phyloP scores from a whole-genome alignment of 2,113 vertebrate genomes.

The Pterocles gutturalis region DNA sequence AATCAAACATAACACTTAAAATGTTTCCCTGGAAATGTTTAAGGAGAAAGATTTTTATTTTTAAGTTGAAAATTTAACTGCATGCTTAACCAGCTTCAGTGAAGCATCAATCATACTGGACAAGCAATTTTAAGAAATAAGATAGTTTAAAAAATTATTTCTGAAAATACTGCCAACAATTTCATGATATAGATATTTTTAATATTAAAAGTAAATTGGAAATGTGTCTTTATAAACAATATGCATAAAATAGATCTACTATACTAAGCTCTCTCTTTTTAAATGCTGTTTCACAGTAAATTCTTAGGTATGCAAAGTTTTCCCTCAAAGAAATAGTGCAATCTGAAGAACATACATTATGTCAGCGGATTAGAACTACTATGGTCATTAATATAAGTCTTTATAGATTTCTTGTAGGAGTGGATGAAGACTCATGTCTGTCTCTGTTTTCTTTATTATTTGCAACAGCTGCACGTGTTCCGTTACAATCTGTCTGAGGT shows the following conservation, averaged over 20 bases:
- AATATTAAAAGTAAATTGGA: conserved; percentile 89
- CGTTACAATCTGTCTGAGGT: conserved; percentile 96
- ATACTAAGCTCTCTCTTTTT: conserved; percentile 78
- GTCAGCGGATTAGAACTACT: conserved; percentile 39
- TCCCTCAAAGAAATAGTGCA: conserved; percentile 83
- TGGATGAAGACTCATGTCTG: conserved; percentile 93
- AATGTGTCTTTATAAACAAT: conserved; percentile 88
- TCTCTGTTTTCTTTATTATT: conserved; percentile 93
- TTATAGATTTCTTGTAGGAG: conserved; percentile 98
- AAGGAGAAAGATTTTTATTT: conserved; percentile 52
- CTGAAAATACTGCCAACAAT: conserved; percentile 71
- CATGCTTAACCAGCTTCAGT: conserved; percentile 27
- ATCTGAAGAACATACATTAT: conserved; percentile 69
- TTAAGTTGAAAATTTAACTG: conserved; percentile 32
- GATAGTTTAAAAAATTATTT: conserved; percentile 45
- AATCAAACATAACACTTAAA: background rate
- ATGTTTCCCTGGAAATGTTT: conserved; percentile 37
- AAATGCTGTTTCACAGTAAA: conserved; percentile 86
- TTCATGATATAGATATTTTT: conserved; percentile 80
- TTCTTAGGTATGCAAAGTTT: conserved; percentile 77
- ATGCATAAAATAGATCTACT: conserved; percentile 86
- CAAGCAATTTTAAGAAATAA: conserved; percentile 56
- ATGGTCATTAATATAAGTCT: conserved; percentile 89
- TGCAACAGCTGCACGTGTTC: conserved; percentile 95
- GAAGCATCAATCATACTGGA: conserved; percentile 54